Percentiles rank a stretch among this genome's conserved stretches.
Conservation (phyloP, 2,797 vertebrate species). For the Alcedo atthis region DNA sequence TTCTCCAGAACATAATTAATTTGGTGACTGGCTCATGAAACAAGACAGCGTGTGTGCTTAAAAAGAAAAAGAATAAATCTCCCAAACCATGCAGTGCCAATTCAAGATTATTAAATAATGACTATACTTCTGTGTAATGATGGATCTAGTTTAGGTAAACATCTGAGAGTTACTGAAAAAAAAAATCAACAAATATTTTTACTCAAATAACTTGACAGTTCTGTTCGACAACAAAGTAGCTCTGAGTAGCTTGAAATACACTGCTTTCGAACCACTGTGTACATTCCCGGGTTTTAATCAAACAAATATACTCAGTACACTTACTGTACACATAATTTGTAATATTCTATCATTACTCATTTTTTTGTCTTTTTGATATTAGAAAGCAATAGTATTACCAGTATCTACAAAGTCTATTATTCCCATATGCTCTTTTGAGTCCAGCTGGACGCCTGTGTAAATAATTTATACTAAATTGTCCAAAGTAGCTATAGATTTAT, state of each 20-base stretch:
- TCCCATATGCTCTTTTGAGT: background rate
- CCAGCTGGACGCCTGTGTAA: background rate
- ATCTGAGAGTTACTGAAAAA: background rate
- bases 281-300: background rate
- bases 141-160: background rate
- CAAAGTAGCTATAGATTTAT: background rate
- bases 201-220: background rate
- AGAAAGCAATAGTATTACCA: background rate
- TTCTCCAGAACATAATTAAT: background rate
- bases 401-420: background rate
- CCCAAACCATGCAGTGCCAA: background rate
- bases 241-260: background rate
- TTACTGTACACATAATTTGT: background rate
- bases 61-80: background rate
- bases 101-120: background rate
- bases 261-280: background rate
- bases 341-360: background rate
- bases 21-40: background rate
- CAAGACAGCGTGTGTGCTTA: background rate
- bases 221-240: background rate
- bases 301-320: background rate
- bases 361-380: background rate
- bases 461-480: background rate
- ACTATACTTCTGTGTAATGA: too few species aligned
- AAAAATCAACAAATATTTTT: background rate